Base-by-base conservation (phyloP, 1,140 invertebrate genomes). In the silkworm (Bombyx mori) region DNA sequence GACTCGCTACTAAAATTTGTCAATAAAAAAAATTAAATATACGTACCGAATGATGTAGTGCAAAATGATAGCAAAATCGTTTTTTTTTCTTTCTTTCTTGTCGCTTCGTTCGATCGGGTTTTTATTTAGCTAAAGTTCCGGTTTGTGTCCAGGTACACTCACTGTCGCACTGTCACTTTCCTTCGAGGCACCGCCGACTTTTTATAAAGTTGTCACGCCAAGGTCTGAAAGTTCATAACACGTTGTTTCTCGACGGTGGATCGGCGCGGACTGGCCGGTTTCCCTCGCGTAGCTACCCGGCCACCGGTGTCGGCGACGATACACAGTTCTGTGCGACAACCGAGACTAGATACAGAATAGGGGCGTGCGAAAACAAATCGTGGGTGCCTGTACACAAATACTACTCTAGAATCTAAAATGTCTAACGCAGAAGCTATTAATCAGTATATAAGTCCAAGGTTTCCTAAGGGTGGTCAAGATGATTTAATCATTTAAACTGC, bases 141-240 rank as follows among this genome's bases (percentile, higher is more conserved):
- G 46, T 57, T 62, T 63, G 62, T 61, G 60, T 65, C 60, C 63
- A 65, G 73, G 73, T 67, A 61, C 77, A 82, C 77, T 77, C 63
- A 79, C 82, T 80, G 68, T 73, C 63, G 76, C 82, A 85, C 82
- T 85, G 75, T 77, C 79, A 82, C 79, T 81, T 72, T 71, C 65
- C 65, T 53, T 42, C 45, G 46, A 61, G 72, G 69, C 76, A 75
- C 77, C 63, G 69, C 72, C 77, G 77, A 70, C 68, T 75, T 75
- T 75, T 79, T 76, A 56, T 68, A 66, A 71, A 73, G 68, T 67
- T 66, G 72, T 75, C 73, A 77, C 77, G 78, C 72, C 74, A 76
- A 56, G 72, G 68, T 71, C 57, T 69, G 69, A 68, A 66, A 66
- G 61, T 63, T 58, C 60, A 54, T 53, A 63, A 65, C 57, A 71